Conservation (phyloP, 2,113 vertebrate genomes). For the Peromyscus leucopus region DNA sequence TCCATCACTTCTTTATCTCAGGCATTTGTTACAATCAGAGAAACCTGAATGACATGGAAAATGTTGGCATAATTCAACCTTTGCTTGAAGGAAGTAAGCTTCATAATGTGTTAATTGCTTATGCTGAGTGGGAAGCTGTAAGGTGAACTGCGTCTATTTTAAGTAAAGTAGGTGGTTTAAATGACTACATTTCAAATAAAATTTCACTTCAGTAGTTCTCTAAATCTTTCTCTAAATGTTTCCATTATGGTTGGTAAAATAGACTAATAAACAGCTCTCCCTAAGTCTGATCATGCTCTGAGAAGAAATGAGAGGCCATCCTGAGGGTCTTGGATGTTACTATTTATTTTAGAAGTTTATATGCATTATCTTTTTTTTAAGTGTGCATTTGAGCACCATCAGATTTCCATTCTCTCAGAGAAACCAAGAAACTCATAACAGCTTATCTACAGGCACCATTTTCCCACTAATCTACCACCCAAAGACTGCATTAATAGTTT, state of each 20-base stretch:
- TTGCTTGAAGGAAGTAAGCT: background rate
- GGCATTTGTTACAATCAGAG: background rate
- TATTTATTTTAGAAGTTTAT: background rate
- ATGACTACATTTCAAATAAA: conserved; percentile 44
- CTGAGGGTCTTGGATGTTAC: background rate
- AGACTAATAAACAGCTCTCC: background rate
- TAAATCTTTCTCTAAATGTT: background rate
- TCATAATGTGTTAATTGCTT: background rate
- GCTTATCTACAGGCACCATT: background rate
- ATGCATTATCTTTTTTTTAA: background rate
- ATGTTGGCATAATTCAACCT: background rate
- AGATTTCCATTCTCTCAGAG: background rate
- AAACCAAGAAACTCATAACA: conserved; percentile 5
- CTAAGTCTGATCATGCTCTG: background rate
- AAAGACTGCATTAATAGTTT: background rate
- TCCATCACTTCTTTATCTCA: background rate
- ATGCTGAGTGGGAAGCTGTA: background rate
- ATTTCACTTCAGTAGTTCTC: background rate
- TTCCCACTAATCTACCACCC: background rate
- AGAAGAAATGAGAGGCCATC: background rate
- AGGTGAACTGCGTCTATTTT: conserved; percentile 32
- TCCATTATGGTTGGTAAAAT: background rate
- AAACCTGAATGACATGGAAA: background rate
- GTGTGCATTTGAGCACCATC: background rate
- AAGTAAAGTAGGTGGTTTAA: conserved; percentile 27